These are phyloP conservation scores for Elgaria multicarinata DNA, from an alignment of 2,113 vertebrate genomes.

Conservation along the genomic window DNA sequence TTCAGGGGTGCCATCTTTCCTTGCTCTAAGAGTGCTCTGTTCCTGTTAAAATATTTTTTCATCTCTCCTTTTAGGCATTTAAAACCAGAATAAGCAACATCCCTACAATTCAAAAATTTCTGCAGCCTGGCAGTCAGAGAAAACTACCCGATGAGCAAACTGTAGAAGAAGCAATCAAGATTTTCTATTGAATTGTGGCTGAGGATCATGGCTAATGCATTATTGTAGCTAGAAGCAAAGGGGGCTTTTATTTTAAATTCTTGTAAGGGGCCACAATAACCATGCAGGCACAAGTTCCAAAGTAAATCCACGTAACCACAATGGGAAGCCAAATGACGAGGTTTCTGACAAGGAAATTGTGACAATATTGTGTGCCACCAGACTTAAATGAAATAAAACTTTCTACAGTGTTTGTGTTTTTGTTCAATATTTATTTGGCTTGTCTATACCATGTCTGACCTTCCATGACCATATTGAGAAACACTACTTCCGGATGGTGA, in stretches of 20 bases:
- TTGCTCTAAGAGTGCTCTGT: not conserved
- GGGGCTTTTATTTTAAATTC: not conserved
- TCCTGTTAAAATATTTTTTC: not conserved
- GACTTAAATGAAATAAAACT: slow-evolving; percentile 37
- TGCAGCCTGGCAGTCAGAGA: slow-evolving; percentile 86
- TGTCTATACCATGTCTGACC: not conserved
- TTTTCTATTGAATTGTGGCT: slow-evolving; percentile 63
- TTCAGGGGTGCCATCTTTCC: not conserved
- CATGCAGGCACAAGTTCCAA: not conserved
- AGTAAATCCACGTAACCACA: not conserved
- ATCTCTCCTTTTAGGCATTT: slow-evolving; percentile 77
- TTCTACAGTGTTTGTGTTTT: not conserved
- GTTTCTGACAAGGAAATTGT: not conserved
- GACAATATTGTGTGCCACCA: not conserved
- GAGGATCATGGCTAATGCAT: not conserved
- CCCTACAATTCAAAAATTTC: slow-evolving; percentile 81
- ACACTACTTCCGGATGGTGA: not conserved
- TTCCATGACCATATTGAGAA: not conserved
- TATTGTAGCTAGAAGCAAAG: not conserved
- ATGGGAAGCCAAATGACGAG: not conserved
- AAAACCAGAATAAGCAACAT: slow-evolving; percentile 80
- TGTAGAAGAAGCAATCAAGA: slow-evolving; percentile 55
- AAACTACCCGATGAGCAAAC: slow-evolving; percentile 76
- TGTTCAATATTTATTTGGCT: not conserved
- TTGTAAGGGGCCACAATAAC: not conserved